Evolutionary conservation across 2,888 invertebrate genomes (phyloP).

Genomic region (Pteria penguin): DNA sequence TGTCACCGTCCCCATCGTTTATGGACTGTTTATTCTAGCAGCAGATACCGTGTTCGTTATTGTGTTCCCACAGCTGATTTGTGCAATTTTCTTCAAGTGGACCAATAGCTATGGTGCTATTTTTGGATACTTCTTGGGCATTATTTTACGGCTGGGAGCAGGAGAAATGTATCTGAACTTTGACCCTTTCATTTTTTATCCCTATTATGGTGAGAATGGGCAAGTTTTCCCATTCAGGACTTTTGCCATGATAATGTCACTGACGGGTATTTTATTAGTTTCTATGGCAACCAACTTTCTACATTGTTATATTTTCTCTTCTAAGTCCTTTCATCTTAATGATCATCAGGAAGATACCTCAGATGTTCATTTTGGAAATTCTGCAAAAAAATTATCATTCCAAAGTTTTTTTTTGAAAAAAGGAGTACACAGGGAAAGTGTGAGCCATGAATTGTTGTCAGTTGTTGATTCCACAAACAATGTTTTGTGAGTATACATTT

Average conservation of each 20-base stretch:
- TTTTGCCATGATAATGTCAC: conserved; percentile 92
- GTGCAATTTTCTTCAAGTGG: conserved; percentile 60
- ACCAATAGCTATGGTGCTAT: conserved; percentile 71
- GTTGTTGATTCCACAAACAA: too few species aligned
- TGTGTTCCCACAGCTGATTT: conserved; percentile 72
- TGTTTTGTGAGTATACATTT: too few species aligned
- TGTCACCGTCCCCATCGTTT: conserved; percentile 63
- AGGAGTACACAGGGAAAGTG: too few species aligned
- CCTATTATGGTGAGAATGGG: conserved; percentile 84
- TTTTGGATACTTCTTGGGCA: conserved; percentile 84
- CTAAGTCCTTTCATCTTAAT: too few species aligned
- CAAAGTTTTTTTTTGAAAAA: too few species aligned
- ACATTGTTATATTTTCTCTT: too few species aligned
- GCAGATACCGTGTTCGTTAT: conserved; percentile 76
- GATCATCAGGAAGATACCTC: too few species aligned
- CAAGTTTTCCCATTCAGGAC: conserved; percentile 98
- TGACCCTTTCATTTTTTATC: conserved; percentile 91
- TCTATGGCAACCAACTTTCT: conserved; percentile 50
- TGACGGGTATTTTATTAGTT: conserved; percentile 54
- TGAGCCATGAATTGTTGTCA: too few species aligned
- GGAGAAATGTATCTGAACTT: conserved; percentile 92
- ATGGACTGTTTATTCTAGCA: conserved; percentile 70
- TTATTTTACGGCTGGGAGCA: conserved; percentile 89
- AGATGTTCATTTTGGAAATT: too few species aligned
- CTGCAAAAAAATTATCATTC: too few species aligned